These are phyloP conservation scores for Galerucella calmariensis DNA, from an alignment of 2,888 invertebrate species.

Conservation along the genomic window DNA sequence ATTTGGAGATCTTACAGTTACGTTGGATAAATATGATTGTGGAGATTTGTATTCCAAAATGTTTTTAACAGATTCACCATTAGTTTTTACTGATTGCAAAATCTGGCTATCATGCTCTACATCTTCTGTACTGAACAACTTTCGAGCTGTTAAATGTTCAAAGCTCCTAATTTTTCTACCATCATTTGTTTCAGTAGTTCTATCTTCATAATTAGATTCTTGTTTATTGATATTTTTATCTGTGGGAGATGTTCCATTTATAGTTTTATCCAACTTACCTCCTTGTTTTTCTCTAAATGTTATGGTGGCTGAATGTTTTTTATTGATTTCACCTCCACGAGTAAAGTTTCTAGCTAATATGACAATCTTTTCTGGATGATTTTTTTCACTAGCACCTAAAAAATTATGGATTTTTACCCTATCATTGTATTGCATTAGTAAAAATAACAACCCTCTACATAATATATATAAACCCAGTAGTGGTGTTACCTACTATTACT, in stretches of 20 bases:
- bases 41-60: conserved; percentile 22
- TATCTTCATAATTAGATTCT: neutral
- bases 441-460: too few species aligned
- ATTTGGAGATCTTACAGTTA: conserved; percentile 4
- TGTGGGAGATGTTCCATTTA: neutral
- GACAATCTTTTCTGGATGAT: conserved; percentile 11
- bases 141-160: conserved; percentile 1
- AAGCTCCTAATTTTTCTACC: conserved; percentile 3
- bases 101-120: neutral
- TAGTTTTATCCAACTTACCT: neutral
- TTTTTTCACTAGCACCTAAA: neutral
- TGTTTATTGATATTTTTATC: neutral
- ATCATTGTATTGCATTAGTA: neutral
- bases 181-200: neutral
- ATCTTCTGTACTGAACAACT: neutral
- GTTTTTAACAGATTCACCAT: conserved; percentile 11
- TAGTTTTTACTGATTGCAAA: neutral
- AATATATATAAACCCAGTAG: too few species aligned
- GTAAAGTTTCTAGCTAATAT: conserved; percentile 23
- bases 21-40: conserved; percentile 1
- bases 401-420: neutral
- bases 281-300: neutral
- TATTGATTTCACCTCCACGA: neutral
- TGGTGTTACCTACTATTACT: too few species aligned
- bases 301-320: neutral